Evolutionary conservation across 2,113 vertebrate species (phyloP).

Genomic region (Sylvia atricapilla): DNA sequence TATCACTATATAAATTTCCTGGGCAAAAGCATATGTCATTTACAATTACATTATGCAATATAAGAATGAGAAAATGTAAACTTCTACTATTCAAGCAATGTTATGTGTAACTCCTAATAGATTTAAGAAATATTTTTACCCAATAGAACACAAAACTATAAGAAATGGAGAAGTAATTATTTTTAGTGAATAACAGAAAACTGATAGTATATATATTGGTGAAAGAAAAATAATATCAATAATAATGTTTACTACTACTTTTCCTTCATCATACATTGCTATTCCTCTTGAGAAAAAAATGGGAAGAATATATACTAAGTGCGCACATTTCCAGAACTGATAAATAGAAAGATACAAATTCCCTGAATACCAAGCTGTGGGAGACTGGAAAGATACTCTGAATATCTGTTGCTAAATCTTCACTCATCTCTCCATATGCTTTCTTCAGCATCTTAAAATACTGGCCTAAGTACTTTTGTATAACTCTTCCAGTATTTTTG

Average conservation of each 20-base stretch:
- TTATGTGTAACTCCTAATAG: not conserved
- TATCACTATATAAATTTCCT: not conserved
- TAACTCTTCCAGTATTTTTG: not conserved
- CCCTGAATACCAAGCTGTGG: not conserved
- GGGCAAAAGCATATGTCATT: not conserved
- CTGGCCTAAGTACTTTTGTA: not conserved
- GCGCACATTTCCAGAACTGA: not conserved
- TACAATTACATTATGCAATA: not conserved
- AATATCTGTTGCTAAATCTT: not conserved
- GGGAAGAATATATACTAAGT: not conserved
- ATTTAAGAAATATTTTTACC: not conserved
- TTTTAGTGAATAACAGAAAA: not conserved
- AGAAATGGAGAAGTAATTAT: not conserved
- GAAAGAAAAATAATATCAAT: not conserved
- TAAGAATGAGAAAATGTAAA: not conserved
- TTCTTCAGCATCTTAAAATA: not conserved
- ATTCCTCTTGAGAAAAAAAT: not conserved
- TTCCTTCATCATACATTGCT: not conserved
- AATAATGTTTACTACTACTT: not conserved
- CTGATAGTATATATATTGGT: not conserved
- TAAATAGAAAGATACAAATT: not conserved
- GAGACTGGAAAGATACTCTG: not conserved
- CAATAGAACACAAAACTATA: not conserved
- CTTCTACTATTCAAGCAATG: not conserved
- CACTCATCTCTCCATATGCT: not conserved